Evolutionary conservation across 2,888 invertebrate species (phyloP), one percentile per base, ranked within the genome.

Genomic region (Polyommatus icarus): DNA sequence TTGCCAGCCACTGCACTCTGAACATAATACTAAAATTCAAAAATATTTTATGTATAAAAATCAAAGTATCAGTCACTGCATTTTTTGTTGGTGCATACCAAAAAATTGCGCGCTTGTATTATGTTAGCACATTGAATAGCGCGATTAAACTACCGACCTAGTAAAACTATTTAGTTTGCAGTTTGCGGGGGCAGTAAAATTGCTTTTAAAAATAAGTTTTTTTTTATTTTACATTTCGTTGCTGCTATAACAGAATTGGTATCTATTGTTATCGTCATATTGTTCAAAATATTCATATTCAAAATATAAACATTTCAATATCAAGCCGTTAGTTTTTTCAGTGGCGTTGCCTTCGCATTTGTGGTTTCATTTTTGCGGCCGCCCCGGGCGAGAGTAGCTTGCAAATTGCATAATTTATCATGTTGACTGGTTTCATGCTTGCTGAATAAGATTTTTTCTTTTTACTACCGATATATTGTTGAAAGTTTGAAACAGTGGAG

Each of bases 371-470:
- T 83, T 80, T 79, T 80, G 82, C 83, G 82, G 80, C 82, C 81
- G 82, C 78, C 76, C 77, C 59, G 80, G 78, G 81, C 80, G 82
- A 77, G 76, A 85, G 84, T 84, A 83, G 84, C 84, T 86, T 86
- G 86, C 86, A 89, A 89, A 90, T 90, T 88, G 88, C 86, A 85
- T 88, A 87, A 90, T 89, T 89, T 90, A 89, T 90, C 89, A 89
- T 85, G 85, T 85, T 84, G 85, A 84, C 85, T 84, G 83, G 83
- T 83, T 84, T 84, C 85, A 84, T 85, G 86, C 83, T 84, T 83
- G 84, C 54, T 50, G 75, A 75, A 75, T 75, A 50, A 50, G 73
- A 24, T 73, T 73, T 73, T 54, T 54, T 75, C 20, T 73, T 73
- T 73, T 73, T 54, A 75, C 7, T 54, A n/a, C 50, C 50, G 29